These are phyloP conservation scores for Drusus annulatus DNA, from an alignment of 1,140 invertebrate genomes.

Conservation along the genomic window DNA sequence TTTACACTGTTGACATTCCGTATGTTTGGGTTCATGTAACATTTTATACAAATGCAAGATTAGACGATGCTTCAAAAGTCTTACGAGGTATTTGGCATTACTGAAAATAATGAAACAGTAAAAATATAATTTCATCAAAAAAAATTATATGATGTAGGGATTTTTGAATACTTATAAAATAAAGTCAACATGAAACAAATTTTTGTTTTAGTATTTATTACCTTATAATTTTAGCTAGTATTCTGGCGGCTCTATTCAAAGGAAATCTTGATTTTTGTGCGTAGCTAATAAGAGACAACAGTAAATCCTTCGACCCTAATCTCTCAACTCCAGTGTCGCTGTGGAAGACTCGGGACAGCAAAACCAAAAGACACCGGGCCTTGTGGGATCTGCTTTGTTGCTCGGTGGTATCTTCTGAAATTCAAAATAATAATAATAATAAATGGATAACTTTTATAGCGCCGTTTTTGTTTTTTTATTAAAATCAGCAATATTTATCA, in stretches of 20 bases:
- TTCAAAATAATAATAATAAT: too few relatives aligned
- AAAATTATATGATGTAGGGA: too few relatives aligned
- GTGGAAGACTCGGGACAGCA: conserved; percentile 47
- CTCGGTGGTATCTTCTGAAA: conserved; percentile 49
- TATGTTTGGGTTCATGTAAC: conserved; percentile 51
- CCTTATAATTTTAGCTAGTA: conserved; percentile 66
- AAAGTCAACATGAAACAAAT: too few relatives aligned
- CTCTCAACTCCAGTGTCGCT: conserved; percentile 31
- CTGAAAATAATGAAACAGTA: conserved; percentile 41
- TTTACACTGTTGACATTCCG: conserved; percentile 67
- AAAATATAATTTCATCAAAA: conserved; percentile 3
- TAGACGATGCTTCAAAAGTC: conserved; percentile 45
- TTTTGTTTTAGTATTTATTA: too few relatives aligned
- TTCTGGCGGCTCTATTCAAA: conserved; percentile 65
- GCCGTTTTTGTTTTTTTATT: too few relatives aligned
- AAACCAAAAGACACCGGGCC: conserved; percentile 40
- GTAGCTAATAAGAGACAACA: conserved; percentile 66
- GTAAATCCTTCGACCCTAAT: conserved; percentile 59
- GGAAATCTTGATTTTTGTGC: conserved; percentile 65
- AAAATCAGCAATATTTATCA: too few relatives aligned
- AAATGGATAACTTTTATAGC: too few relatives aligned
- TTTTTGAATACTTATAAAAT: too few relatives aligned
- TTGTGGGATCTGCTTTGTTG: conserved; percentile 37
- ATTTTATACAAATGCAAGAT: conserved; percentile 46
- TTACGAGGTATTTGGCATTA: conserved; percentile 42